phyloP scores from a whole-genome alignment of 2,888 invertebrate species.

The Melieria crassipennis region DNA sequence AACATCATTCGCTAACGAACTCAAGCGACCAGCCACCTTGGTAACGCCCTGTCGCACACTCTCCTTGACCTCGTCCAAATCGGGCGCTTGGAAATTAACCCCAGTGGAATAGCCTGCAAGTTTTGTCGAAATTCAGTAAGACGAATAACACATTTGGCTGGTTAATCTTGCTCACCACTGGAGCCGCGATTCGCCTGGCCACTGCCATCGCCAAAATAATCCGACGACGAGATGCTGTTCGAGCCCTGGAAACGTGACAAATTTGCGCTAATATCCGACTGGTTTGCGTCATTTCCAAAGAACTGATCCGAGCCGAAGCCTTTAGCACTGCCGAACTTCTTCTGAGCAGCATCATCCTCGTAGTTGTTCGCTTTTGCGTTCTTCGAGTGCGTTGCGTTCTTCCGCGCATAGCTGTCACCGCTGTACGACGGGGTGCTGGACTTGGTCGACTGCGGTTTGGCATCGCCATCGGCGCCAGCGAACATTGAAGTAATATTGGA shows the following conservation, averaged over 20 bases:
- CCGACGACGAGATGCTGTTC: constrained; percentile 94
- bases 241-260: constrained; percentile 89
- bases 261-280: constrained; percentile 68
- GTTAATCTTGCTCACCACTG: not conserved
- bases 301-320: constrained; percentile 98
- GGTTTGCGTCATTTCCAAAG: constrained; percentile 76
- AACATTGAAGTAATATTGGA: constrained; percentile 64
- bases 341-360: constrained; percentile 81
- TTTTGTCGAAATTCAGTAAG: not conserved
- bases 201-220: constrained; percentile 81
- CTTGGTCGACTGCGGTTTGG: constrained; percentile 45
- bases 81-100: constrained; percentile 71
- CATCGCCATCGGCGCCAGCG: constrained; percentile 47
- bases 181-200: constrained; percentile 52
- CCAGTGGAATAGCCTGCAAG: constrained; percentile 55
- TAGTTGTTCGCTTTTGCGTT: constrained; percentile 30
- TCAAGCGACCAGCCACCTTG: constrained; percentile 96
- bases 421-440: constrained; percentile 14
- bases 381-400: constrained; percentile 33
- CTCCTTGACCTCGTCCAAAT: constrained; percentile 96
- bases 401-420: constrained; percentile 39
- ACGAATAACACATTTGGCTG: not conserved
- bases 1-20: constrained; percentile 92
- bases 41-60: constrained; percentile 96
- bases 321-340: constrained; percentile 97